Evolutionary conservation across 2,113 vertebrate species (phyloP).

Genomic region (Corydoras maculifer): DNA sequence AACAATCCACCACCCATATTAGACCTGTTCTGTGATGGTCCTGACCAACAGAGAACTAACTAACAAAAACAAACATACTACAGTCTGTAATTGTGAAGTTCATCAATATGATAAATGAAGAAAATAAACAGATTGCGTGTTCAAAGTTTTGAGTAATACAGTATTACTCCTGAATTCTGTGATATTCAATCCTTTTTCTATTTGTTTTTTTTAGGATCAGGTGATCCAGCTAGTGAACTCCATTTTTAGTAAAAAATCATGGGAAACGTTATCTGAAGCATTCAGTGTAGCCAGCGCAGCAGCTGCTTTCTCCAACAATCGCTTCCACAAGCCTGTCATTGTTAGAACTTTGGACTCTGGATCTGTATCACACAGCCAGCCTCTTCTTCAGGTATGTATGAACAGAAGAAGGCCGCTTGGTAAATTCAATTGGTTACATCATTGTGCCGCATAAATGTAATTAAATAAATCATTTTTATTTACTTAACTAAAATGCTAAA

Average conservation of each 20-base stretch:
- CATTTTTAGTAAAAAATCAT: slow-evolving; percentile 94
- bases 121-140: too few relatives aligned
- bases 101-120: too few relatives aligned
- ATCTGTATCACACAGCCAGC: slow-evolving; percentile 83
- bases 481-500: too few relatives aligned
- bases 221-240: slow-evolving; percentile 91
- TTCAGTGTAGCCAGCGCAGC: slow-evolving; percentile 85
- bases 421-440: background rate
- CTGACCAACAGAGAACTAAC: too few relatives aligned
- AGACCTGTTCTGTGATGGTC: too few relatives aligned
- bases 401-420: background rate
- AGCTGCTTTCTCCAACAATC: slow-evolving; percentile 78
- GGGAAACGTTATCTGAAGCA: slow-evolving; percentile 82
- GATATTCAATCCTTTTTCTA: background rate
- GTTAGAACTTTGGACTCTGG: slow-evolving; percentile 75
- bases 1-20: too few relatives aligned
- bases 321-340: slow-evolving; percentile 82
- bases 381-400: slow-evolving; percentile 71
- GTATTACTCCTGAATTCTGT: too few relatives aligned
- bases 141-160: too few relatives aligned
- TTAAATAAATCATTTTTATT: too few relatives aligned
- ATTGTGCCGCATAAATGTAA: too few relatives aligned
- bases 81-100: too few relatives aligned
- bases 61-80: too few relatives aligned
- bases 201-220: slow-evolving; percentile 73